These are phyloP conservation scores for Cheilosia scutellata DNA, from an alignment of 2,888 invertebrate genomes.

Conservation along the genomic window DNA sequence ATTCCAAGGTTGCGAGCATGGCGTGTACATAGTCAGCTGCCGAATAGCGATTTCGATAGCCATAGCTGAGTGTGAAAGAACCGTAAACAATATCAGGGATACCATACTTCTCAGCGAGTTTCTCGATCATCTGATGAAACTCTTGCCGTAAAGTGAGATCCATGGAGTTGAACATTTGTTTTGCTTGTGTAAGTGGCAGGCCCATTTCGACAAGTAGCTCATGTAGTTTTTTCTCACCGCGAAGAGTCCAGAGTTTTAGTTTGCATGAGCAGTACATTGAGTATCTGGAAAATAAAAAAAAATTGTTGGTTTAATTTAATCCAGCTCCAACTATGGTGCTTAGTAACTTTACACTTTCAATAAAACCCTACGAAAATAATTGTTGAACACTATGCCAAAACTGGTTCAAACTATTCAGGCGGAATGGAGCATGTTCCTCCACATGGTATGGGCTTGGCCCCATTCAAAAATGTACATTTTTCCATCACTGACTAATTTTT, in stretches of 20 bases:
- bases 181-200: constrained; percentile 93
- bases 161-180: constrained; percentile 94
- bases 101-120: constrained; percentile 88
- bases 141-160: constrained; percentile 92
- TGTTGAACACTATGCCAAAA: too few species aligned
- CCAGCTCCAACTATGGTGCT: too few species aligned
- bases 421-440: too few species aligned
- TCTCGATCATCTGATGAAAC: constrained; percentile 89
- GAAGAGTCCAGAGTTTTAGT: constrained; percentile 93
- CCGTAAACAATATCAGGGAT: constrained; percentile 90
- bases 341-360: too few species aligned
- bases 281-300: constrained; percentile 83
- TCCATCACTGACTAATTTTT: too few species aligned
- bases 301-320: too few species aligned
- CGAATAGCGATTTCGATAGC: constrained; percentile 91
- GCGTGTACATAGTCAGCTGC: constrained; percentile 94
- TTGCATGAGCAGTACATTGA: constrained; percentile 92
- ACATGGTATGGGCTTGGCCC: too few species aligned
- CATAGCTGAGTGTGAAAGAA: constrained; percentile 92
- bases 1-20: constrained; percentile 89
- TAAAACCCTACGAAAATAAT: too few species aligned
- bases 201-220: constrained; percentile 97
- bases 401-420: too few species aligned
- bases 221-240: constrained; percentile 92
- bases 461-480: too few species aligned